Conservation (phyloP, 1,140 invertebrate species). For the Rhagoletis pomonella region DNA sequence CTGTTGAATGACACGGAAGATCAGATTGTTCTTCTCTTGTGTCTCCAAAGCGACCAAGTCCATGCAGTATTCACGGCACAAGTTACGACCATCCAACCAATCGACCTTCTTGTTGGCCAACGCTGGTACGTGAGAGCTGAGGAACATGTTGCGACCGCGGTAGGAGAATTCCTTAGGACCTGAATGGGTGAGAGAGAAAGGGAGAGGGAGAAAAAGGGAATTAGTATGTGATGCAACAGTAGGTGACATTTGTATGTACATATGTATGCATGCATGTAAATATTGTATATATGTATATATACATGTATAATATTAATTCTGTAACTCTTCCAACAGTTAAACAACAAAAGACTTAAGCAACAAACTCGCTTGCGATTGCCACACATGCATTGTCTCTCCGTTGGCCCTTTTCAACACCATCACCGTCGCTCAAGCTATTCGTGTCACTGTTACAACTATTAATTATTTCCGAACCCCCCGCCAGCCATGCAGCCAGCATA, state of each 20-base stretch:
- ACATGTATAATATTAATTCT: background rate
- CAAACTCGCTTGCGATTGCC: background rate
- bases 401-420: background rate
- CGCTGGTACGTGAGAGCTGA: constrained; percentile 86
- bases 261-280: no score
- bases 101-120: constrained; percentile 87
- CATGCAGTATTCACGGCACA: constrained; percentile 94
- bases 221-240: no score
- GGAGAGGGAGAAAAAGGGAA: background rate
- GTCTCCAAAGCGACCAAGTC: constrained; percentile 91
- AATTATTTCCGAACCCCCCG: background rate
- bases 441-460: background rate
- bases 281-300: no score
- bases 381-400: background rate
- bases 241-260: no score
- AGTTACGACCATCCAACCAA: constrained; percentile 92
- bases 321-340: background rate
- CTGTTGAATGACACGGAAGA: constrained; percentile 89
- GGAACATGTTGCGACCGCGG: constrained; percentile 92
- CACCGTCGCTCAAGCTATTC: background rate
- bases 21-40: constrained; percentile 91
- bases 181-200: constrained; percentile 73
- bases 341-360: background rate
- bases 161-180: constrained; percentile 93
- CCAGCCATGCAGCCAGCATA: background rate